A percentile compares a stretch with the other conserved stretches of the same genome.
phyloP scores from a whole-genome alignment of 2,888 invertebrate species.

The Deroplatys truncata region DNA sequence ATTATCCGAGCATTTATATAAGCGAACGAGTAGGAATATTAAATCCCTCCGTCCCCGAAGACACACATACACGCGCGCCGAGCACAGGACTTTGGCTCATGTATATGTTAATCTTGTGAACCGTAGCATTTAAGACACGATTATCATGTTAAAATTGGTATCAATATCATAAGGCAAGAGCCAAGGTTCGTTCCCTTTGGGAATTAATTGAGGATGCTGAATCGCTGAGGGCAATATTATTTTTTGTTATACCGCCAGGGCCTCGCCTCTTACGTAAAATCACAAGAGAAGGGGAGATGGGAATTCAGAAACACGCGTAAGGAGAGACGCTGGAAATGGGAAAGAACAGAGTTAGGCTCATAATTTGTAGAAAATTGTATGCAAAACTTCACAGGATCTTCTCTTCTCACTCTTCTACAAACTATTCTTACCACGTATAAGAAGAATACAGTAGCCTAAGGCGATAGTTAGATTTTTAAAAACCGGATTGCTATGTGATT shows the following conservation, averaged over 20 bases:
- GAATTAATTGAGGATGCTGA: not conserved
- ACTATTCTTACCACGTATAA: too few species aligned
- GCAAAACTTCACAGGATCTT: too few species aligned
- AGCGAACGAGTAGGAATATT: too few species aligned
- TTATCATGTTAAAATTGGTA: not conserved
- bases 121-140: not conserved
- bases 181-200: not conserved
- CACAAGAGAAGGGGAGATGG: not conserved
- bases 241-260: not conserved
- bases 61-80: too few species aligned
- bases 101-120: not conserved
- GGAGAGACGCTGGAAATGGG: not conserved
- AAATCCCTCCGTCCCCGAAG: accelerated
- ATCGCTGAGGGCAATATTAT: not conserved
- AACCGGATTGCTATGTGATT: too few species aligned
- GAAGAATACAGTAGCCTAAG: too few species aligned
- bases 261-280: not conserved
- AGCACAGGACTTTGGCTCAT: not conserved
- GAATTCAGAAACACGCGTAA: not conserved
- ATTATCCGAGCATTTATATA: too few species aligned
- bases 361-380: too few species aligned
- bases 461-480: too few species aligned
- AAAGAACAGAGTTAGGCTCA: not conserved
- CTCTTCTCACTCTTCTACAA: too few species aligned
- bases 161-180: not conserved